Percentiles rank a stretch among this genome's conserved stretches.
Conservation (phyloP, 2,797 vertebrate genomes). For the Leucoraja ocellata region DNA sequence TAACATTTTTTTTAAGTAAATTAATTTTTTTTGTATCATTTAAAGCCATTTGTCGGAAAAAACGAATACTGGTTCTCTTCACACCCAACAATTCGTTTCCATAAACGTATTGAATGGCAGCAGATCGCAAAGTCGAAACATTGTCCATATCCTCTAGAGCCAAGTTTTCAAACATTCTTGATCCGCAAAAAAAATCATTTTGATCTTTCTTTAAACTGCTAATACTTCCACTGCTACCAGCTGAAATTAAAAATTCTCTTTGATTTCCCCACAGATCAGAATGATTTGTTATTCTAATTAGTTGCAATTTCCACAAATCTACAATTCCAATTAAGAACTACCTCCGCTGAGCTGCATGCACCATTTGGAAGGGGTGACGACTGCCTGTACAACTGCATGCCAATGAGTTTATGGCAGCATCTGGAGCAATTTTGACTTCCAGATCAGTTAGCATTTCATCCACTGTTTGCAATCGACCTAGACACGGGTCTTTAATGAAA, state of each 20-base stretch:
- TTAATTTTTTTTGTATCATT: neutral
- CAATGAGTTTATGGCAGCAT: neutral
- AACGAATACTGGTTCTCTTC: neutral
- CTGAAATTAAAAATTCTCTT: neutral
- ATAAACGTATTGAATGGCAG: neutral
- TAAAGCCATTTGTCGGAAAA: neutral
- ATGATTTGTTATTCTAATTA: constrained; percentile 32
- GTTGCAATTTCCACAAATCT: constrained; percentile 2
- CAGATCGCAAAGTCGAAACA: neutral
- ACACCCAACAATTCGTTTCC: neutral
- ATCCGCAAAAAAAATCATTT: neutral
- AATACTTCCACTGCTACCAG: neutral
- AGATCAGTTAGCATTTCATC: neutral
- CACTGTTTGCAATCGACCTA: neutral
- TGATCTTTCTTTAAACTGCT: neutral
- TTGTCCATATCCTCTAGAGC: neutral
- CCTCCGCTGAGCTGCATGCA: neutral
- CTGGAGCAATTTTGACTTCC: neutral
- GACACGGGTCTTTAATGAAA: neutral
- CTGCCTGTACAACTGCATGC: neutral
- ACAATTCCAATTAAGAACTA: constrained; percentile 15
- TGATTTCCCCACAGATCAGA: neutral
- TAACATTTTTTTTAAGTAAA: neutral
- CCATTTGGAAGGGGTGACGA: neutral
- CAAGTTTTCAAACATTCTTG: neutral